phyloP scores from a whole-genome alignment of 2,113 vertebrate genomes.

The Eurypyga helias region DNA sequence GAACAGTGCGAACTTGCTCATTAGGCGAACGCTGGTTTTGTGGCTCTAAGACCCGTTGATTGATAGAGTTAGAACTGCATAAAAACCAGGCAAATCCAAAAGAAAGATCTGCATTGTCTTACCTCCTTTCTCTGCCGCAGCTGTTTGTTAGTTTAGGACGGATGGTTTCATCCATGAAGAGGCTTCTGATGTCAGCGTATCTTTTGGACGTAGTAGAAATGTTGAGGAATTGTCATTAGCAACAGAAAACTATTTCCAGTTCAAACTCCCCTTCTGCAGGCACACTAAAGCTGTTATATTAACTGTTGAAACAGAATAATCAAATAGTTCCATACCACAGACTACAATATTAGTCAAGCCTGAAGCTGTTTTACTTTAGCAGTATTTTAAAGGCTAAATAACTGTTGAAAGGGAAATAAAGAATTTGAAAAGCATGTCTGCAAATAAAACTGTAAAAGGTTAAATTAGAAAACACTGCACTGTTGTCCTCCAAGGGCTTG shows the following conservation, averaged over 20 bases:
- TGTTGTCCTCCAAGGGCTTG: conserved; percentile 23
- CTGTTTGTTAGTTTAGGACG: neutral
- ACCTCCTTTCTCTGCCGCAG: neutral
- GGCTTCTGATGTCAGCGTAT: neutral
- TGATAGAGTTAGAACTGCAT: neutral
- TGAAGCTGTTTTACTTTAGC: conserved; percentile 15
- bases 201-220: neutral
- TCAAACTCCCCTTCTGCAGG: neutral
- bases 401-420: conserved; percentile 9
- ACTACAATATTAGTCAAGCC: neutral
- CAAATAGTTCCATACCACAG: neutral
- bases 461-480: conserved; percentile 56
- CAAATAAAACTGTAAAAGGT: conserved; percentile 59
- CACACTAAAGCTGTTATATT: neutral
- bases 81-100: neutral
- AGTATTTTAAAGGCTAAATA: conserved; percentile 46
- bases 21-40: neutral
- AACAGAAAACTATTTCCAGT: neutral
- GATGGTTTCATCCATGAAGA: neutral
- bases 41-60: neutral
- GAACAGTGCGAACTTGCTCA: neutral
- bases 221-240: neutral
- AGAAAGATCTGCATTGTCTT: neutral
- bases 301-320: conserved; percentile 29
- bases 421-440: neutral